Evolutionary conservation across 2,113 vertebrate species (phyloP).

Genomic region (Odontophorus gujanensis): DNA sequence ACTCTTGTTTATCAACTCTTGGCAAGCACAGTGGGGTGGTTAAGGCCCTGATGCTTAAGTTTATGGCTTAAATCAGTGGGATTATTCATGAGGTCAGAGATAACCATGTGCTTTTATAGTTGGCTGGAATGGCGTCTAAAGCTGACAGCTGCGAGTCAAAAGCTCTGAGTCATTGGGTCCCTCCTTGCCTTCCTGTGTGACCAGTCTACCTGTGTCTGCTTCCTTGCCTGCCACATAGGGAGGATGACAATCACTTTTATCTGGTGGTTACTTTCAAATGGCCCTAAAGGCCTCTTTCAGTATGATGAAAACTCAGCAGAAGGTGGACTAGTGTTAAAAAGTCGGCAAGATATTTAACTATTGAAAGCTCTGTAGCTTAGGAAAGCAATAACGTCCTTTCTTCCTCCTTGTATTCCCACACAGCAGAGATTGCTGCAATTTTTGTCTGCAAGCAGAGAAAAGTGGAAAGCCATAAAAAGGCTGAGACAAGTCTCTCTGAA

Average conservation of each 20-base stretch:
- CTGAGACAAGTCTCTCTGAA: not conserved
- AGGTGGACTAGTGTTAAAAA: conserved; percentile 3
- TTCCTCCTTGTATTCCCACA: conserved; percentile 32
- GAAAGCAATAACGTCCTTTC: conserved; percentile 23
- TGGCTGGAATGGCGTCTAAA: conserved; percentile 50
- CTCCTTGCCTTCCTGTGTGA: conserved; percentile 73
- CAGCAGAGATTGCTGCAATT: not conserved
- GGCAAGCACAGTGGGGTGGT: not conserved
- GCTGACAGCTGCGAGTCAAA: conserved; percentile 64
- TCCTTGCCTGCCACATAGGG: conserved; percentile 65
- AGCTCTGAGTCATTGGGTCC: conserved; percentile 74
- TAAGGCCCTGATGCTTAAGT: conserved; percentile 28
- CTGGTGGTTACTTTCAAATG: conserved; percentile 71
- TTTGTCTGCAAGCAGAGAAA: not conserved
- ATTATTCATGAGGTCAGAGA: conserved; percentile 63
- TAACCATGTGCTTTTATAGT: conserved; percentile 54
- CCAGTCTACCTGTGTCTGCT: conserved; percentile 74
- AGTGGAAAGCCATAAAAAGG: not conserved
- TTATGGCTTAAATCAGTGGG: conserved; percentile 24
- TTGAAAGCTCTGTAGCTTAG: not conserved
- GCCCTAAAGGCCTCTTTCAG: conserved; percentile 69
- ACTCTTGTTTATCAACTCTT: not conserved
- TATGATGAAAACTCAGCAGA: conserved; percentile 69
- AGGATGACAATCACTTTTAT: conserved; percentile 71
- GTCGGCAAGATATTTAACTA: conserved; percentile 47